Evolutionary conservation across 2,797 vertebrate genomes (phyloP).

Genomic region (Phylloscopus collybita): DNA sequence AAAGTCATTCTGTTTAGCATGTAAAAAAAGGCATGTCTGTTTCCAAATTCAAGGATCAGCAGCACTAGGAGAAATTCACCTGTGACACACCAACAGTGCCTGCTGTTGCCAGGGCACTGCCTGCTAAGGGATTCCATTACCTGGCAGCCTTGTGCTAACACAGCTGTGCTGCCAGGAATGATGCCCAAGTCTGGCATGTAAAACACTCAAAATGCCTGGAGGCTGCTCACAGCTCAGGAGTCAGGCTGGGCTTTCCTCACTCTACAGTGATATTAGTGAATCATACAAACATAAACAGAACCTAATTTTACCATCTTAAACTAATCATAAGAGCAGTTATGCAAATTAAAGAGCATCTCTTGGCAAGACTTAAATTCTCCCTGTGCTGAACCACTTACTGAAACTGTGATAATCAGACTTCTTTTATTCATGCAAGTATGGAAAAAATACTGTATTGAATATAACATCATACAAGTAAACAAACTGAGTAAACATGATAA

Average conservation of each 20-base stretch:
- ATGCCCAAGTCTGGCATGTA: neutral
- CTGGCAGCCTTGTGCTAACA: neutral
- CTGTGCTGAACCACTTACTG: neutral
- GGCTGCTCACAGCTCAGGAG: neutral
- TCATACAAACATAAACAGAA: neutral
- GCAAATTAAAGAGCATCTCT: neutral
- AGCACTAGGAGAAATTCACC: neutral
- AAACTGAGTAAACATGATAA: neutral
- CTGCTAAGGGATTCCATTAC: neutral
- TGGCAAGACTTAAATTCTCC: neutral
- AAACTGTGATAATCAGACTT: neutral
- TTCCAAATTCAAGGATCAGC: neutral
- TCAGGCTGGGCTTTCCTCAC: neutral
- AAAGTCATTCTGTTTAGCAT: neutral
- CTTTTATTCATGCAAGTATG: neutral
- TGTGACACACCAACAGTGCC: neutral
- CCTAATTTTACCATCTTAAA: neutral
- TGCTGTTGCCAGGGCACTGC: neutral
- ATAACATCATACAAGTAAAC: neutral
- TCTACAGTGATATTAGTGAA: neutral
- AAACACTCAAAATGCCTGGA: neutral
- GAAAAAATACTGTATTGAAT: neutral
- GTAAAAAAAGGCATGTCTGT: neutral
- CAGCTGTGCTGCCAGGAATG: neutral
- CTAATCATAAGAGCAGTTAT: neutral